A percentile compares a stretch with the other conserved stretches of the same genome.
phyloP scores from a whole-genome alignment of 2,888 invertebrate genomes.

The Alloscopus bannaensis region DNA sequence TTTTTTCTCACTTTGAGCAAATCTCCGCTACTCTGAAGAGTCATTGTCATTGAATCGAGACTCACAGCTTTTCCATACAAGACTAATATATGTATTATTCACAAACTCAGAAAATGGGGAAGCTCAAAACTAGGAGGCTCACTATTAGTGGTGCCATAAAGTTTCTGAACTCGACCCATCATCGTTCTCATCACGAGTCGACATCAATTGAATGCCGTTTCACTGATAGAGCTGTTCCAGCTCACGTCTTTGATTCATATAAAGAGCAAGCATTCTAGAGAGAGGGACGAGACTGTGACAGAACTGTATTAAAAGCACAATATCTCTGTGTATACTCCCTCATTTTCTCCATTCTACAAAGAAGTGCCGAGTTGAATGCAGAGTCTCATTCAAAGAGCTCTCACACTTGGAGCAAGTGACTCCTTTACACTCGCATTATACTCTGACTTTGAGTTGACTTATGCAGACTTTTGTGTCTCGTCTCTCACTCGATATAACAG shows the following conservation, averaged over 20 bases:
- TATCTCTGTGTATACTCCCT: too few relatives aligned
- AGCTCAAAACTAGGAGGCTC: neutral
- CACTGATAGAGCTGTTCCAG: constrained; percentile 46
- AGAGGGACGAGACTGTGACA: too few relatives aligned
- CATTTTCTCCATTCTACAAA: neutral
- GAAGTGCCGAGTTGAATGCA: constrained; percentile 43
- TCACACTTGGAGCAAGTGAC: constrained; percentile 19
- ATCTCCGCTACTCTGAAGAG: too few relatives aligned
- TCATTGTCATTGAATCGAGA: constrained; percentile 51
- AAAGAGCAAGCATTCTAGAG: too few relatives aligned
- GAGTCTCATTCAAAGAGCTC: constrained; percentile 51
- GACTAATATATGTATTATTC: constrained; percentile 23
- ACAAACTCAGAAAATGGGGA: too few relatives aligned
- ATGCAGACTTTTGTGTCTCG: constrained; percentile 32
- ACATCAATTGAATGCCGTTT: constrained; percentile 60
- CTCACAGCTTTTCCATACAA: constrained; percentile 38
- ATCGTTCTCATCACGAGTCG: constrained; percentile 39
- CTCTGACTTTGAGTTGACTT: constrained; percentile 43
- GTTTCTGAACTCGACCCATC: constrained; percentile 58
- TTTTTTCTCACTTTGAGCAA: constrained; percentile 60
- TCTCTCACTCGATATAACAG: constrained; percentile 34
- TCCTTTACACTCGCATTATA: too few relatives aligned
- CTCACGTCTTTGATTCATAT: too few relatives aligned
- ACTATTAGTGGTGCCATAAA: constrained; percentile 51
- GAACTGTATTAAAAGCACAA: too few relatives aligned